phyloP scores from a whole-genome alignment of 2,113 vertebrate species.

The Rhinolophus sinicus region DNA sequence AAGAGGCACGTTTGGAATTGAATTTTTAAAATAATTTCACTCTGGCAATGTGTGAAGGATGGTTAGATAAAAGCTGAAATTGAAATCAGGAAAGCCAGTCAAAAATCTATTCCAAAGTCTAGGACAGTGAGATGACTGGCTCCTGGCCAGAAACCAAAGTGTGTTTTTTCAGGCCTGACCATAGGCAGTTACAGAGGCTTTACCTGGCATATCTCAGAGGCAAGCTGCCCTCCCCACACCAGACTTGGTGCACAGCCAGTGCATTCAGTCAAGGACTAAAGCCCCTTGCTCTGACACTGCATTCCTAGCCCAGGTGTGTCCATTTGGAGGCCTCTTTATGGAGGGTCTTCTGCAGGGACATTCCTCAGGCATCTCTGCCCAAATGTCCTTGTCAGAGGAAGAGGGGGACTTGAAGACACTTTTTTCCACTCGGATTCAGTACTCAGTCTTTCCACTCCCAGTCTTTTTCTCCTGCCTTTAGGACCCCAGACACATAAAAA shows the following conservation, averaged over 20 bases:
- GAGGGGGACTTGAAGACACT: not conserved
- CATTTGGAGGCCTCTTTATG: not conserved
- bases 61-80: not conserved
- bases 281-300: not conserved
- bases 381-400: not conserved
- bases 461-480: not conserved
- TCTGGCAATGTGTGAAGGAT: not conserved
- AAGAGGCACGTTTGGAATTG: not conserved
- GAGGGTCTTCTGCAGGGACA: not conserved
- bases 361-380: not conserved
- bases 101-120: not conserved
- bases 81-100: not conserved
- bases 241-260: too few relatives aligned
- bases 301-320: rapidly evolving
- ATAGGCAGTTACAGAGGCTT: not conserved
- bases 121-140: not conserved
- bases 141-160: not conserved
- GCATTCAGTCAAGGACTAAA: not conserved
- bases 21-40: not conserved
- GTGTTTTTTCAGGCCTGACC: not conserved
- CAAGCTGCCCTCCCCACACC: not conserved
- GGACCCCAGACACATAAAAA: not conserved
- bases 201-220: not conserved
- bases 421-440: not conserved
- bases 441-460: not conserved